Percentiles rank a stretch among this genome's conserved stretches.
These are phyloP conservation scores for Drosophila sturtevanti DNA, from an alignment of 1,140 invertebrate genomes.

Conservation along the genomic window DNA sequence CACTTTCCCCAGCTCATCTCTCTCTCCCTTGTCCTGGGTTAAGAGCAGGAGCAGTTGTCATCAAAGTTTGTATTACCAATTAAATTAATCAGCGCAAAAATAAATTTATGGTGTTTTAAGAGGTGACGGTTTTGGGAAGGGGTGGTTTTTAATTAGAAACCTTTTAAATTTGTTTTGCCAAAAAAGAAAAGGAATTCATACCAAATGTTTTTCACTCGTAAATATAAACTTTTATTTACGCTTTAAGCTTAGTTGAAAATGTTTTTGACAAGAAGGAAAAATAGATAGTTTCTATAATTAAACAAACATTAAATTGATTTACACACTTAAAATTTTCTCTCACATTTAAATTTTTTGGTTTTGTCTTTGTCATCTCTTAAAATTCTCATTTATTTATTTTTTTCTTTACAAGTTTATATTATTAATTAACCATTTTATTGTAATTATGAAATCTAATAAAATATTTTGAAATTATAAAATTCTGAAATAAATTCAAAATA, in stretches of 20 bases:
- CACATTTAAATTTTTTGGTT: no score
- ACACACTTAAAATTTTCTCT: neutral
- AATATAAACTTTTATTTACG: neutral
- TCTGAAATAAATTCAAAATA: neutral
- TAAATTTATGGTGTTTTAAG: neutral
- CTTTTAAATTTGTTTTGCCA: neutral
- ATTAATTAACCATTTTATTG: neutral
- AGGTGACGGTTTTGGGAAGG: neutral
- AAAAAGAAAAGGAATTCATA: neutral
- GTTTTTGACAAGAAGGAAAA: neutral
- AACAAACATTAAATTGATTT: neutral
- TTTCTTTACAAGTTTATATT: neutral
- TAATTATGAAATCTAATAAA: neutral
- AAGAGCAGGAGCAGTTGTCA: neutral
- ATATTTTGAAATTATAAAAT: neutral
- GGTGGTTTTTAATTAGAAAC: neutral
- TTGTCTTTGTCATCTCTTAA: no score
- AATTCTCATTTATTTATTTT: no score
- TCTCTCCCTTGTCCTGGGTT: neutral
- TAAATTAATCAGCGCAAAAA: conserved; percentile 16
- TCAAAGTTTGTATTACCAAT: conserved; percentile 18
- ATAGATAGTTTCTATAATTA: neutral
- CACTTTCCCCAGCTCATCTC: neutral
- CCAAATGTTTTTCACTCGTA: neutral
- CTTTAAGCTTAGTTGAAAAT: neutral